Conservation (phyloP, 2,888 invertebrate species). For the Yponomeuta malinellus region DNA sequence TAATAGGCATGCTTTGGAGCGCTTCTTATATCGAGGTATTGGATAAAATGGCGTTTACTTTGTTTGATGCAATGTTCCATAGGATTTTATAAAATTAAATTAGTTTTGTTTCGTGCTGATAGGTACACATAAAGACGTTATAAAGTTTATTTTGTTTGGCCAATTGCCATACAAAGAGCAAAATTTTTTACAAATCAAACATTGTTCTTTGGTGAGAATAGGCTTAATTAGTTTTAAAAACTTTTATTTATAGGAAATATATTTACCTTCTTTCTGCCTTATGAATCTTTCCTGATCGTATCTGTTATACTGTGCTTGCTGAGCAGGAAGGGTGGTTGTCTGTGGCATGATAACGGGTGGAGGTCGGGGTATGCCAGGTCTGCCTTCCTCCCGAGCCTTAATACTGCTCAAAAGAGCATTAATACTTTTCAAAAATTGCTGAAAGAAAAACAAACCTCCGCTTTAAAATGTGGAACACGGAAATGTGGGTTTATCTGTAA, state of each 20-base stretch:
- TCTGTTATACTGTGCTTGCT: constrained; percentile 94
- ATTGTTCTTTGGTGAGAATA: no score
- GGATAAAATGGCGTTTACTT: no score
- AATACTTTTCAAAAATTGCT: constrained; percentile 95
- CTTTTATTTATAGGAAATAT: not conserved
- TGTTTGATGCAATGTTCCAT: no score
- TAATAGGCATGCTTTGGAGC: no score
- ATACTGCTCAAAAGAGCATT: constrained; percentile 93
- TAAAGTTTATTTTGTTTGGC: no score
- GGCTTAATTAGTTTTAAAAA: no score
- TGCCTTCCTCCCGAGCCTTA: constrained; percentile 94
- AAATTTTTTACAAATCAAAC: no score
- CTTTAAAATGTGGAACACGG: constrained; percentile 23
- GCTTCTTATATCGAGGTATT: no score
- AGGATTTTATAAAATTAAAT: no score
- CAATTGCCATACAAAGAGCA: no score
- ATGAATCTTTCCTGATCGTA: constrained; percentile 99
- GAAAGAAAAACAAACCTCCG: constrained; percentile 15
- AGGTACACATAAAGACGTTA: no score
- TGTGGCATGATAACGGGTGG: constrained; percentile 78
- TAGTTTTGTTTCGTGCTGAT: no score
- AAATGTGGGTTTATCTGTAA: constrained; percentile 13
- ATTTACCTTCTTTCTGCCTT: constrained; percentile 88
- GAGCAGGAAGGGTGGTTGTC: constrained; percentile 79
- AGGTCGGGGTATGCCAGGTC: constrained; percentile 67